Base-by-base conservation (phyloP, 2,113 vertebrate genomes). In the Setophaga kirtlandii region DNA sequence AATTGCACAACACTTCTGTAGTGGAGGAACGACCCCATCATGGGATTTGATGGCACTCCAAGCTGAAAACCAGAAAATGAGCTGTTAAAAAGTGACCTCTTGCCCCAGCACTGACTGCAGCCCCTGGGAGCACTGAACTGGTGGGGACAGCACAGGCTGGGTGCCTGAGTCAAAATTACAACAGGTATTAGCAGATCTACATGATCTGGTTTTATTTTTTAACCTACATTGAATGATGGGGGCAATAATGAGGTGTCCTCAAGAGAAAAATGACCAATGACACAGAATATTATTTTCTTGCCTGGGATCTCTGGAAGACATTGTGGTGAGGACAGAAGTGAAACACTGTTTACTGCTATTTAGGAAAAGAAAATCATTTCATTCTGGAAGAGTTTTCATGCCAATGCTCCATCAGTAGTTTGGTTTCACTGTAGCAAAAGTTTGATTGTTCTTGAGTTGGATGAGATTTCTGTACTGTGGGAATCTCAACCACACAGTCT, bases 311-410 rank as follows among this genome's bases (percentile, higher is more conserved):
- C 30, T 41, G 12, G 7, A 69, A 31, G 12, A 41, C 27, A 42
- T 3, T 0, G 0, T 12, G 13, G 18, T 2, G 6, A 64, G 53
- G n/a, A 60, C 19, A 56, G 19, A 47, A 63, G 46, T 15, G 15
- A 62, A 82, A 44, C 17, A 20, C 15, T 17, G 6, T 10, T 60
- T 33, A 25, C 3, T 80, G 33, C 28, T 55, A 22, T 20, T 63
- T 23, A 47, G n/a, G 28, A 64, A 65, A 89, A 47, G 41, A 81
- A 87, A 87, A 15, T 79, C 10, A 39, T 39, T 82, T 1, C 1
- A 22, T 12, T 67, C 15, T 44, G 30, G 75, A 39, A 14, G 24
- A 64, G 17, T 62, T 33, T 46, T 20, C 37, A 31, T 6, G 21
- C 33, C 46, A 59, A 5, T 46, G 46, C 16, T 33, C 23, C 60